phyloP scores from a whole-genome alignment of 2,888 invertebrate genomes.

The Aphrophora alni region DNA sequence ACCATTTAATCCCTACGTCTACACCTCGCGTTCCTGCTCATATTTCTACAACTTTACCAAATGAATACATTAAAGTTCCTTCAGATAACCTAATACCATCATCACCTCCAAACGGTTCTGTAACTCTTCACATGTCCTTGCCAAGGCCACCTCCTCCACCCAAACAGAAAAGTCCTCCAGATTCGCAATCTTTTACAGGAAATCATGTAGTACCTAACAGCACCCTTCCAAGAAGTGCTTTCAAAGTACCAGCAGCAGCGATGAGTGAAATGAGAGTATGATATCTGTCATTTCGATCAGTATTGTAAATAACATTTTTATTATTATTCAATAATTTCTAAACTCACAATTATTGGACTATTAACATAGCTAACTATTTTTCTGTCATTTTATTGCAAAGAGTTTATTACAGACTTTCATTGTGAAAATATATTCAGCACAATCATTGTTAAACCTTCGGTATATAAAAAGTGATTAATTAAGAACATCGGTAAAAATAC shows the following conservation, averaged over 20 bases:
- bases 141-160: slow-evolving; percentile 58
- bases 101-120: slow-evolving; percentile 50
- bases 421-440: too few species aligned
- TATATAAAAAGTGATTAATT: too few species aligned
- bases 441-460: too few species aligned
- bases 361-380: too few species aligned
- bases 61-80: slow-evolving; percentile 32
- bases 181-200: slow-evolving; percentile 49
- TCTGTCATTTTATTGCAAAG: too few species aligned
- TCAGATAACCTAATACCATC: slow-evolving; percentile 9
- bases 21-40: slow-evolving; percentile 17
- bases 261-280: slow-evolving; percentile 93
- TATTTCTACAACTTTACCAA: slow-evolving; percentile 42
- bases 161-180: slow-evolving; percentile 49
- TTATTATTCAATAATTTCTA: too few species aligned
- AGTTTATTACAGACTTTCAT: too few species aligned
- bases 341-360: too few species aligned
- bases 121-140: slow-evolving; percentile 55
- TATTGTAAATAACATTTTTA: not conserved
- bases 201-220: slow-evolving; percentile 45
- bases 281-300: slow-evolving; percentile 54
- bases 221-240: slow-evolving; percentile 60
- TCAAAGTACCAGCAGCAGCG: slow-evolving; percentile 79
- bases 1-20: slow-evolving; percentile 32
- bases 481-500: too few species aligned